Evolutionary conservation across 2,797 vertebrate genomes (phyloP).

Genomic region (Phrynocephalus guinanensis): DNA sequence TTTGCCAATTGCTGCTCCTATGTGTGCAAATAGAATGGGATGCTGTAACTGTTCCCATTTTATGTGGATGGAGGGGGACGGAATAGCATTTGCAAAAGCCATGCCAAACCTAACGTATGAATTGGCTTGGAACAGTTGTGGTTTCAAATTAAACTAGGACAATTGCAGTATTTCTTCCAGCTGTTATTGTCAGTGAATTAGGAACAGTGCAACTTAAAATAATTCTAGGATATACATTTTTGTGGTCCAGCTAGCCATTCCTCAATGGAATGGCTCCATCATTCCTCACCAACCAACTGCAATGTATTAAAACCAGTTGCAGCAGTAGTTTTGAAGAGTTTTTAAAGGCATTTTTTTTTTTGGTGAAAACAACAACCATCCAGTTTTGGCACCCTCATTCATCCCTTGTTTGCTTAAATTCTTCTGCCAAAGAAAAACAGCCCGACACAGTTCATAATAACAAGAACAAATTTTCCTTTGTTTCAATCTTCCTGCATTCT

Average conservation of each 20-base stretch:
- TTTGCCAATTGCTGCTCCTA: neutral
- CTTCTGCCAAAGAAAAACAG: constrained; percentile 33
- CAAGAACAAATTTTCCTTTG: constrained; percentile 19
- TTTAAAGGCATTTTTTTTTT: constrained; percentile 8
- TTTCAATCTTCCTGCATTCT: constrained; percentile 28
- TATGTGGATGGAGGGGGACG: neutral
- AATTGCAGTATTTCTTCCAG: constrained; percentile 30
- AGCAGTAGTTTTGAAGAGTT: constrained; percentile 15
- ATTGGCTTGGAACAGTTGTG: constrained; percentile 12
- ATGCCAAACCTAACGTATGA: constrained; percentile 18
- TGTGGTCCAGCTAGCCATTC: constrained; percentile 12
- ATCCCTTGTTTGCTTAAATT: constrained; percentile 36
- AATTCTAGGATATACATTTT: constrained; percentile 37
- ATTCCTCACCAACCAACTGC: neutral
- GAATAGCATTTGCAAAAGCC: neutral
- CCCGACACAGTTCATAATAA: constrained; percentile 29
- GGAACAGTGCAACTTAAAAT: constrained; percentile 35
- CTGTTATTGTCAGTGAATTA: constrained; percentile 24
- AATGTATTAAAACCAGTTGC: constrained; percentile 39
- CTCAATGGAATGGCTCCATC: constrained; percentile 6
- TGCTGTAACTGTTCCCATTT: too few species aligned
- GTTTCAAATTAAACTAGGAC: constrained; percentile 29
- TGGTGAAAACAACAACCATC: constrained; percentile 31
- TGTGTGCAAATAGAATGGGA: neutral
- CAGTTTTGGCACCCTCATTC: constrained; percentile 23